phyloP scores from a whole-genome alignment of 2,797 vertebrate genomes.

The Chromis chromis region DNA sequence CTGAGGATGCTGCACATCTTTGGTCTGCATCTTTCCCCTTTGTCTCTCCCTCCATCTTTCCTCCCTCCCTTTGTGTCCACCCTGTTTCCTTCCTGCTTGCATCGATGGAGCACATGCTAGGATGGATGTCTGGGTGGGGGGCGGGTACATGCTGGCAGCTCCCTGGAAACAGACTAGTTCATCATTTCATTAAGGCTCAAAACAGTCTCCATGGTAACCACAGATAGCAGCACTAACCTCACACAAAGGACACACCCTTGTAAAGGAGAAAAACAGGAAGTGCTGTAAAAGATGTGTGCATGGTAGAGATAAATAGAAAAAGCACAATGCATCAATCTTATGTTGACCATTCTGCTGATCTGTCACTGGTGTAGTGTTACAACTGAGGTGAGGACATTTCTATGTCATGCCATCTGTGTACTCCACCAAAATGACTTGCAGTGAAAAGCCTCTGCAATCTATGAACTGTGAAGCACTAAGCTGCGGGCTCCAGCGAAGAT shows the following conservation, averaged over 20 bases:
- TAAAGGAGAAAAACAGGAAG: constrained; percentile 76
- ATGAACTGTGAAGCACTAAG: constrained; percentile 60
- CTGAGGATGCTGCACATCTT: constrained; percentile 38
- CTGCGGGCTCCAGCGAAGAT: constrained; percentile 34
- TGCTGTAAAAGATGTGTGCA: constrained; percentile 29
- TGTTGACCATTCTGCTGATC: background rate
- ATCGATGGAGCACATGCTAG: constrained; percentile 60
- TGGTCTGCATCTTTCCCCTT: constrained; percentile 29
- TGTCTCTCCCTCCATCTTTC: constrained; percentile 34
- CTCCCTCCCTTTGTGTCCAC: constrained; percentile 46
- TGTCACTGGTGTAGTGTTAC: constrained; percentile 6
- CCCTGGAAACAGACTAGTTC: constrained; percentile 77
- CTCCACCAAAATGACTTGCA: constrained; percentile 25
- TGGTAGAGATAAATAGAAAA: background rate
- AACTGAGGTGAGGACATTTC: constrained; percentile 23
- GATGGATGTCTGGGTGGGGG: constrained; percentile 66
- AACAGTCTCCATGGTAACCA: constrained; percentile 78
- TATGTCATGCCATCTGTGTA: constrained; percentile 19
- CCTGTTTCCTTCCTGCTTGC: constrained; percentile 54
- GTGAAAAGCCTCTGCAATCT: constrained; percentile 30
- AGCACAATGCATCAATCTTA: background rate
- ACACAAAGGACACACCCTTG: constrained; percentile 79
- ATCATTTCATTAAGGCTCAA: constrained; percentile 74
- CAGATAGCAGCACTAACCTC: constrained; percentile 66
- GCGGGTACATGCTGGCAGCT: constrained; percentile 66